Evolutionary conservation across 2,113 vertebrate genomes (phyloP).

Genomic region (Caranx melampygus): DNA sequence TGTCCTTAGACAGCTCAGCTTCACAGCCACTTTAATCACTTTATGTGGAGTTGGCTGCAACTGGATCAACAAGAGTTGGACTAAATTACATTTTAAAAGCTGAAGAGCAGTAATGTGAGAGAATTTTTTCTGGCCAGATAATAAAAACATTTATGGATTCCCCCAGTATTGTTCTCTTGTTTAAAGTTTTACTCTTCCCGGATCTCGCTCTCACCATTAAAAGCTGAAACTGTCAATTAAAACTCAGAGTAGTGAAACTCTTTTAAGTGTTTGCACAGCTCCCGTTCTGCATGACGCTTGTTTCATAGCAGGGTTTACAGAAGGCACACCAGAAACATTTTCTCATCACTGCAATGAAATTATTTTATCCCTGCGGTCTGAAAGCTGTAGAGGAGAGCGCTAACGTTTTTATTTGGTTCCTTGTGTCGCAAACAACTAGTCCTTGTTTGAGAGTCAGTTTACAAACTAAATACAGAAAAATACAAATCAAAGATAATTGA

Average conservation of each 20-base stretch:
- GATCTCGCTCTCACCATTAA: neutral
- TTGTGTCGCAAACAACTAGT: neutral
- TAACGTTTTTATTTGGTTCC: neutral
- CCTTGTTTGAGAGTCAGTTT: too few species aligned
- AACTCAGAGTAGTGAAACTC: neutral
- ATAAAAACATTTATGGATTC: conserved; percentile 1
- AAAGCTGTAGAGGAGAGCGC: neutral
- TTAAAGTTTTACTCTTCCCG: neutral
- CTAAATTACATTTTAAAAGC: neutral
- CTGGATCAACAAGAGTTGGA: conserved; percentile 1
- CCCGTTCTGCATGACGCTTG: neutral
- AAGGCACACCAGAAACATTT: neutral
- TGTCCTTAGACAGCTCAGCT: neutral
- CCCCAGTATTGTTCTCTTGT: neutral
- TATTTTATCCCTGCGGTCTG: neutral
- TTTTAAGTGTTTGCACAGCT: neutral
- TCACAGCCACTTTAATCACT: conserved; percentile 32
- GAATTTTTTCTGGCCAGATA: neutral
- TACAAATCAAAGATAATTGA: too few species aligned
- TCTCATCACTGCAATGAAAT: neutral
- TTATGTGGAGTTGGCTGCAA: neutral
- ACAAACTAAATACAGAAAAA: too few species aligned
- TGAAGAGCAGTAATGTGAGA: neutral
- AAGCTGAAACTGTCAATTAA: neutral
- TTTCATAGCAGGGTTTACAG: neutral